A percentile compares a stretch with the other conserved stretches of the same genome.
These are phyloP conservation scores for Heptranchias perlo DNA, from an alignment of 2,113 vertebrate genomes.

Conservation along the genomic window DNA sequence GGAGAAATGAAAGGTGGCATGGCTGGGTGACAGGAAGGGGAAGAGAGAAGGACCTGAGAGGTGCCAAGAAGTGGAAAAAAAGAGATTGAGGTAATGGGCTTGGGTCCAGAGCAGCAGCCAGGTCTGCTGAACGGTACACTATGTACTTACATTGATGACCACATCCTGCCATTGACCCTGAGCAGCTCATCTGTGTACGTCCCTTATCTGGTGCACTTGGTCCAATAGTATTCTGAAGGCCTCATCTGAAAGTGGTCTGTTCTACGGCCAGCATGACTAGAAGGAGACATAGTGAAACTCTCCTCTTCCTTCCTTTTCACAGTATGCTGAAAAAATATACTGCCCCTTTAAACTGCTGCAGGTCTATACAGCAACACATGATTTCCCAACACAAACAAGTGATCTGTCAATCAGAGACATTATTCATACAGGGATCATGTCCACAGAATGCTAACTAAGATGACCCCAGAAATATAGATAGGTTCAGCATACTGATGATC, in stretches of 20 bases:
- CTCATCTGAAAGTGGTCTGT: neutral
- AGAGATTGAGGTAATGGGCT: neutral
- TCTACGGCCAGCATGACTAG: neutral
- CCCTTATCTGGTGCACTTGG: neutral
- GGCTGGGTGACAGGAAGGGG: neutral
- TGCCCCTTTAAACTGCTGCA: neutral
- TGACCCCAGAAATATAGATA: neutral
- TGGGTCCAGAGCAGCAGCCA: neutral
- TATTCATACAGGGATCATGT: neutral
- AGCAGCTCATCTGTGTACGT: neutral
- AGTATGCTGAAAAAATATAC: neutral
- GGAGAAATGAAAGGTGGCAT: neutral
- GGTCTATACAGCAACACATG: neutral
- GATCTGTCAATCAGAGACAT: too few species aligned
- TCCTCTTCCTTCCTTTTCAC: too few species aligned
- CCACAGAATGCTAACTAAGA: neutral
- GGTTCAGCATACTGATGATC: neutral
- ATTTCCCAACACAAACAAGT: neutral
- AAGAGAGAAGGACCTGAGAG: neutral
- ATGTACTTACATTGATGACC: neutral
- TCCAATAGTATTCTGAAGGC: neutral
- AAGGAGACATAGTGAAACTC: neutral
- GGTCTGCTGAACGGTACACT: neutral
- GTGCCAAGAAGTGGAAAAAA: neutral
- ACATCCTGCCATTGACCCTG: neutral